Evolutionary conservation across 2,888 invertebrate genomes (phyloP).

Genomic region (Acronicta alni): DNA sequence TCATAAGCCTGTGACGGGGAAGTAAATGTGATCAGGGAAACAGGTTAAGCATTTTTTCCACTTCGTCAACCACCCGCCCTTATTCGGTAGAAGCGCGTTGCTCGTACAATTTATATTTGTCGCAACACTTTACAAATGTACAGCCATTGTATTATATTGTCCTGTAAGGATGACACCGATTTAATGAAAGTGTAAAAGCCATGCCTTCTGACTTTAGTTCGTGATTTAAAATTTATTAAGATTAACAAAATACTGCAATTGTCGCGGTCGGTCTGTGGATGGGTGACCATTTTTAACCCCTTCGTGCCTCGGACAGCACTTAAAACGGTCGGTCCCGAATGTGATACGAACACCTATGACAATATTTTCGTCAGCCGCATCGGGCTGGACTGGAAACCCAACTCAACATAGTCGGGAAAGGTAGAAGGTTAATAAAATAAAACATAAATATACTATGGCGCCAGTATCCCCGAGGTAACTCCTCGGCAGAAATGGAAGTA

Average conservation of each 20-base stretch:
- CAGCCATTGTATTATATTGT: slow-evolving; percentile 59
- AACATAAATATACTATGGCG: too few species aligned
- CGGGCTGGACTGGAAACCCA: too few species aligned
- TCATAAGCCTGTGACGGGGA: slow-evolving; percentile 73
- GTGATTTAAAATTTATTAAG: slow-evolving; percentile 67
- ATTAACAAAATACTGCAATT: slow-evolving; percentile 62
- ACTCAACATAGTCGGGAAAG: too few species aligned
- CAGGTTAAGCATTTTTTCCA: slow-evolving; percentile 83
- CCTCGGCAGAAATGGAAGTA: too few species aligned
- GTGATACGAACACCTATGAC: too few species aligned
- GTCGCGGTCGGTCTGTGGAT: too few species aligned
- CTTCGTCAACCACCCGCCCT: slow-evolving; percentile 73
- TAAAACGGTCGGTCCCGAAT: too few species aligned
- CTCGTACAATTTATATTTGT: slow-evolving; percentile 70
- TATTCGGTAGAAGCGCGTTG: slow-evolving; percentile 70
- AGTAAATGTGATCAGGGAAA: slow-evolving; percentile 80
- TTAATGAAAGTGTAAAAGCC: slow-evolving; percentile 71
- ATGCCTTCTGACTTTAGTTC: slow-evolving; percentile 60
- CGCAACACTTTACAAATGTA: slow-evolving; percentile 66
- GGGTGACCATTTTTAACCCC: too few species aligned
- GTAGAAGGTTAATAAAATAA: too few species aligned
- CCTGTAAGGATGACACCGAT: slow-evolving; percentile 70
- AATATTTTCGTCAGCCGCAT: too few species aligned
- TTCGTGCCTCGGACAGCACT: too few species aligned
- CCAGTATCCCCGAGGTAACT: too few species aligned